These are phyloP conservation scores for Lasioglossum vierecki DNA, from an alignment of 2,888 invertebrate genomes.

Conservation along the genomic window DNA sequence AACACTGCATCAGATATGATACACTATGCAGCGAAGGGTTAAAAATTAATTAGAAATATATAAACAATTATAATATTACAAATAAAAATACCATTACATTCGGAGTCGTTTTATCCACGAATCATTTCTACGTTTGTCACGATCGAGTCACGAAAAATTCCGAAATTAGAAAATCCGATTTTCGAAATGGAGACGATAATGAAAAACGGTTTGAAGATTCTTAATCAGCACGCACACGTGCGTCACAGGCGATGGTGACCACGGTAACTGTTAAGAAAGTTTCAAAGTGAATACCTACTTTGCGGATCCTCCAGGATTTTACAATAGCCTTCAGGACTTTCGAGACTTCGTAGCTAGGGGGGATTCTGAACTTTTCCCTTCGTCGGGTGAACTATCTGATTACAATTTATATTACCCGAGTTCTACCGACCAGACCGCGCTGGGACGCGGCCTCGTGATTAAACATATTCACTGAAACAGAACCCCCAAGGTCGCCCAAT, in stretches of 20 bases:
- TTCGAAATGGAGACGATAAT: too few relatives aligned
- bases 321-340: neutral
- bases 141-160: too few relatives aligned
- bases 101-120: too few relatives aligned
- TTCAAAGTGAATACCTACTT: neutral
- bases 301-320: neutral
- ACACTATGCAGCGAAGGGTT: too few relatives aligned
- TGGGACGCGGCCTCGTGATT: slow-evolving; percentile 13
- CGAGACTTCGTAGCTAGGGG: neutral
- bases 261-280: neutral
- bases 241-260: neutral
- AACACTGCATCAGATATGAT: too few relatives aligned
- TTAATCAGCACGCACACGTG: too few relatives aligned
- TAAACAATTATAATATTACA: too few relatives aligned
- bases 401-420: slow-evolving; percentile 32
- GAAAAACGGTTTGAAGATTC: too few relatives aligned
- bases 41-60: too few relatives aligned
- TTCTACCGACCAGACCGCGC: neutral
- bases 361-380: slow-evolving; percentile 15
- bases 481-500: slow-evolving; percentile 16
- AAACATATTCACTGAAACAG: slow-evolving; percentile 4
- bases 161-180: too few relatives aligned
- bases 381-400: slow-evolving; percentile 3
- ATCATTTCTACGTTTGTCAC: too few relatives aligned
- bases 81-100: too few relatives aligned